Evolutionary conservation across 2,113 vertebrate genomes (phyloP).

Genomic region (Mirza zaza): DNA sequence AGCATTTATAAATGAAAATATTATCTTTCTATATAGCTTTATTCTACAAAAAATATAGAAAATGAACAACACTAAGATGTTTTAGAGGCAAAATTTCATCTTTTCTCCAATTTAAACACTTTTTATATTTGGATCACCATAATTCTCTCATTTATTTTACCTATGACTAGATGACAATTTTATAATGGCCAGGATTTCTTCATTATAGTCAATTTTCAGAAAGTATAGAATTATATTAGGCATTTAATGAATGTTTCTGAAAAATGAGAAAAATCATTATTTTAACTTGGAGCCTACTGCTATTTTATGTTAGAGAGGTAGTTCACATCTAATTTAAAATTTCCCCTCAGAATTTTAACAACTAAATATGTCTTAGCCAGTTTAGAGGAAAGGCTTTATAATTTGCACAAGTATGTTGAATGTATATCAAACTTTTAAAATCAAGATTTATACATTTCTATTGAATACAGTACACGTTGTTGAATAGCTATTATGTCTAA

Average conservation of each 20-base stretch:
- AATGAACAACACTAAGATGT: not conserved
- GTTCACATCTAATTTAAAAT: not conserved
- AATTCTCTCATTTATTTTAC: slow-evolving; percentile 54
- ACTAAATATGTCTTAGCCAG: not conserved
- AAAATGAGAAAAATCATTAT: slow-evolving; percentile 49
- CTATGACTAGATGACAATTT: slow-evolving; percentile 45
- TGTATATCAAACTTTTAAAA: not conserved
- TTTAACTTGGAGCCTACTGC: not conserved
- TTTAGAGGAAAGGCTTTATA: slow-evolving; percentile 2
- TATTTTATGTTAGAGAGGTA: not conserved
- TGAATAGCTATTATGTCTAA: not conserved
- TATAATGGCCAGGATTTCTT: slow-evolving; percentile 39
- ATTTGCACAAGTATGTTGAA: not conserved
- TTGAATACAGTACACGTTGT: not conserved
- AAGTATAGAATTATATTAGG: not conserved
- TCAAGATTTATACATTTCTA: not conserved
- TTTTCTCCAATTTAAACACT: slow-evolving; percentile 10
- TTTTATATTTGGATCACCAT: not conserved
- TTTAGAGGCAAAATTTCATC: slow-evolving; percentile 8
- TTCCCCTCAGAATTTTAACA: not conserved
- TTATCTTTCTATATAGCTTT: not conserved
- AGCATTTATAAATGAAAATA: not conserved
- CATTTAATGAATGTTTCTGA: slow-evolving; percentile 53
- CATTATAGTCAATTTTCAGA: slow-evolving; percentile 43
- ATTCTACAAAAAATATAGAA: not conserved